These are phyloP conservation scores for Pteropus alecto DNA, from an alignment of 2,113 vertebrate genomes.

Conservation along the genomic window DNA sequence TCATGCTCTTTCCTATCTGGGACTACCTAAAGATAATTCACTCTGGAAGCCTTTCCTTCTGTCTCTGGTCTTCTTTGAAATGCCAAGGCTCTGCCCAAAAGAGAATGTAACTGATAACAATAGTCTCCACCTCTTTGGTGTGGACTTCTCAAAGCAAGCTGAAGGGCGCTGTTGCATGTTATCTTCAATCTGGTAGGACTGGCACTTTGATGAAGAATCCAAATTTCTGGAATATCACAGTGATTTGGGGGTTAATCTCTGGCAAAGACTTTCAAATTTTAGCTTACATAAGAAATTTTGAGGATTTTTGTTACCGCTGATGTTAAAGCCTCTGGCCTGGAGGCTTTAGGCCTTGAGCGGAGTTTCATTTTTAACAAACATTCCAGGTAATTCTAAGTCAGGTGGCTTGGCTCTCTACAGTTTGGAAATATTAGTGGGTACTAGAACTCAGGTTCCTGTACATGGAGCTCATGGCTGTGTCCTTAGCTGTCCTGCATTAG, in stretches of 20 bases:
- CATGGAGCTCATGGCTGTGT: neutral
- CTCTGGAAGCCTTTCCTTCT: slow-evolving; percentile 5
- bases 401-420: neutral
- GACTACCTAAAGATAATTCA: slow-evolving; percentile 7
- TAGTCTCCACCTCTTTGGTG: neutral
- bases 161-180: too few species aligned
- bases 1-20: neutral
- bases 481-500: neutral
- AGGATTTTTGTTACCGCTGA: neutral
- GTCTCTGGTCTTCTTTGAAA: neutral
- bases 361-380: neutral
- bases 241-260: neutral
- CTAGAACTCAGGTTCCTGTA: neutral
- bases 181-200: neutral
- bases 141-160: neutral
- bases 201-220: neutral
- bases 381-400: neutral
- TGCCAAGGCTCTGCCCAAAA: neutral
- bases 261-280: neutral
- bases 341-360: neutral
- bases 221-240: neutral
- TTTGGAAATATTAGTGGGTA: neutral
- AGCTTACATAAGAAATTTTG: neutral
- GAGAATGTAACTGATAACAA: neutral
- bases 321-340: neutral